Evolutionary conservation across 2,888 invertebrate species (phyloP), one percentile per base, ranked within the genome.

Genomic region (Pammene aurita): DNA sequence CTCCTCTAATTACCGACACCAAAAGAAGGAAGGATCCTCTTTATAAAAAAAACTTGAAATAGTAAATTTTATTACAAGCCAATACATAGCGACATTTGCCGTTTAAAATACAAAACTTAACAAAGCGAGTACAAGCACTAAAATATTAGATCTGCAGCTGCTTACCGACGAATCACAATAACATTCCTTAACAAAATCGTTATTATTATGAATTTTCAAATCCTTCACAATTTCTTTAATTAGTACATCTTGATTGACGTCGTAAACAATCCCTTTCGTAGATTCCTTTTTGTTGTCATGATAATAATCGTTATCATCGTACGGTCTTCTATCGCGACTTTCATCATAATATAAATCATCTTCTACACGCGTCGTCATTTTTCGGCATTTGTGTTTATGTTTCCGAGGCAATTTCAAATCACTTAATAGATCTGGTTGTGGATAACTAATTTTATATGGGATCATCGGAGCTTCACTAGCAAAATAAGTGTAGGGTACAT

Each of bases 401-500:
- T 57, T 68, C 2, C 63, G 50, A 7, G 58, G 41, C 44, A 46
- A 13, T 67, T 67, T 67, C 26, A 67, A 41, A 38, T 62, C 56
- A 16, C 48, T 62, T n/a, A 56, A 14, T n/a, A 56, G 2, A 14
- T 67, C 35, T 5, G 80, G 77, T 61, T 81, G 80, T 64, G 83
- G 81, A 66, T 81, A 80, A 26, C 74, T 65, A 35, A 76, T 75
- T 34, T 55, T 38, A 26, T 72, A 72, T 14, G 75, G 73, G 16
- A 71, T 55, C 18, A 76, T 72, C 5, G 77, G 76, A 14, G 78
- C 68, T 13, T 76, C 56, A 42, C 72, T 80, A 16, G 80, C 62
- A 62, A 80, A 79, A 72, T 79, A 82, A 14, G 80, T 73, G 66
- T 84, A 82, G 4, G 83, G 79, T 13, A 79, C 56, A 66, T 82